A percentile compares a stretch with the other conserved stretches of the same genome.
Conservation (phyloP, 1,140 invertebrate species). For the Akabosia matsudoensis region DNA sequence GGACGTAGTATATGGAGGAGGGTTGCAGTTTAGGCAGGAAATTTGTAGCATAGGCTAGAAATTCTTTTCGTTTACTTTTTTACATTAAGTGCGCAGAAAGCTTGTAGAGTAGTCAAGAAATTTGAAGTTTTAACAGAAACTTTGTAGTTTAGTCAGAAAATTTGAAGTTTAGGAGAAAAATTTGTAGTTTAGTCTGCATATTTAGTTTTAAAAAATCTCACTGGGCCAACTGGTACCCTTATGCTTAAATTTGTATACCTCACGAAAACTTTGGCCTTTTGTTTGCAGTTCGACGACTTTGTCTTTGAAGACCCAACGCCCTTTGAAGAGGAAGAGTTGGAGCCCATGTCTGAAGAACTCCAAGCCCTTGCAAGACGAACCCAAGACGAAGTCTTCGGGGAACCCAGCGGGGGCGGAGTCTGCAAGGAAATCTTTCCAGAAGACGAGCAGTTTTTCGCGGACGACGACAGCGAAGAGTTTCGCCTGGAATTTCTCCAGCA, state of each 20-base stretch:
- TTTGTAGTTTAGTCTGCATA: too few species aligned
- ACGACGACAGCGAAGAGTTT: slow-evolving; percentile 41
- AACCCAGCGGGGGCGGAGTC: slow-evolving; percentile 19
- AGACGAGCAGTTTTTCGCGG: slow-evolving; percentile 59
- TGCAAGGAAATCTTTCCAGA: slow-evolving; percentile 50
- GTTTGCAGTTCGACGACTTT: slow-evolving; percentile 57
- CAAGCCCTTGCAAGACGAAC: slow-evolving; percentile 41
- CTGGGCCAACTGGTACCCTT: too few species aligned
- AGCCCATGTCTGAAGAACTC: slow-evolving; percentile 33
- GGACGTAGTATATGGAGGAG: too few species aligned
- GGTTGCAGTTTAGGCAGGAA: too few species aligned
- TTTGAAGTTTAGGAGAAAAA: too few species aligned
- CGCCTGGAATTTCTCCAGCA: slow-evolving; percentile 74
- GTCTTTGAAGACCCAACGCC: slow-evolving; percentile 51
- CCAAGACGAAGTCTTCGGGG: slow-evolving; percentile 35
- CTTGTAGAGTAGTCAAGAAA: too few species aligned
- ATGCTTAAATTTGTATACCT: too few species aligned
- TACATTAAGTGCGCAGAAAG: too few species aligned
- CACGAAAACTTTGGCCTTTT: too few species aligned
- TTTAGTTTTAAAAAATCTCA: too few species aligned
- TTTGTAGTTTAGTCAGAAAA: not conserved
- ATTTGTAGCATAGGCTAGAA: too few species aligned
- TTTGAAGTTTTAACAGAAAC: too few species aligned
- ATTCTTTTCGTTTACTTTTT: not conserved
- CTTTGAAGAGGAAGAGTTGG: slow-evolving; percentile 48